Evolutionary conservation across 2,797 vertebrate genomes (phyloP), one percentile per base, ranked within the genome.

Genomic region (Lepilemur ruficaudatus): DNA sequence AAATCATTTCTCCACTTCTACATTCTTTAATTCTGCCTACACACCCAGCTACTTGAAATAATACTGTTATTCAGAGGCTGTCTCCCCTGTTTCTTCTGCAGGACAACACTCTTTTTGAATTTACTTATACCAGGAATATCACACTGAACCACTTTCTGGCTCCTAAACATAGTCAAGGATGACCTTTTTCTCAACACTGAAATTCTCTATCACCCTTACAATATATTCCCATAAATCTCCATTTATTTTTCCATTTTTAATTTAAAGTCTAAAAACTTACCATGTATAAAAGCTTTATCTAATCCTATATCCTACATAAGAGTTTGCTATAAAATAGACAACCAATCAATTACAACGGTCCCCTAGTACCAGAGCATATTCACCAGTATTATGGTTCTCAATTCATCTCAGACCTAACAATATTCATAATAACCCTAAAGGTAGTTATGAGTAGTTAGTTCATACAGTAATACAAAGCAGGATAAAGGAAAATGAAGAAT

Each of bases 191-290:
- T 94, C 89, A 95, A 78, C 57, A 87, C 22, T 84, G 30, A 87
- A 94, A 76, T 95, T 28, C 52, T 52, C 52, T 87, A n/a, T 65
- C 65, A 75, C 72, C 48, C 22, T 94, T 86, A 82, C n/a, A 57
- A 38, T 63, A 82, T 52, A 55, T 69, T 75, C 87, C 73, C 48
- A 38, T 55, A 88, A 93, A 35, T 94, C 22, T 89, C 38, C 55
- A 86, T 30, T 78, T 69, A 48, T 70, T 78, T 78, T 94, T 91
- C 78, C 57, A 94, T 75, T 92, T 72, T 94, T 69, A 48, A 89
- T 48, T 78, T 43, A 95, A 95, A 93, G 88, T 91, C 38, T 95
- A 91, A 48, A 92, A 91, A 15, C 73, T 93, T 91, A 38, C 72
- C 35, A 65, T 30, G 4, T 57, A 57, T 78, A 52, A 95, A 18